Conservation (phyloP, 2,888 invertebrate genomes). For the Sarcophaga variegata region DNA sequence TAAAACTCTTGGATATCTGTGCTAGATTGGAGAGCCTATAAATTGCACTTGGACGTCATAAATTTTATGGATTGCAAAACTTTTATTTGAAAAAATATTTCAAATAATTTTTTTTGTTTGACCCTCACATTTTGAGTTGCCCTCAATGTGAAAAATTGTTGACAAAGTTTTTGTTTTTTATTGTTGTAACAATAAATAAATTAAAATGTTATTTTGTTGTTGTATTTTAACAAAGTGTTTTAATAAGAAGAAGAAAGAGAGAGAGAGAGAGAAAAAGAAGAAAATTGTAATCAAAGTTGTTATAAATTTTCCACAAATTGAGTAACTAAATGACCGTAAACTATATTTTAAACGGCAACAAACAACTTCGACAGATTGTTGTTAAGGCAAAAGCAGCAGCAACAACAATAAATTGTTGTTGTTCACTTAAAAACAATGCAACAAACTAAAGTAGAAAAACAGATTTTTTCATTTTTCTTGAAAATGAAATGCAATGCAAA, state of each 20-base stretch:
- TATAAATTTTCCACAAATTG: slow-evolving; percentile 66
- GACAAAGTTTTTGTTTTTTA: not conserved
- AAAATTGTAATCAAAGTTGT: slow-evolving; percentile 61
- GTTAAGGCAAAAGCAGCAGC: not conserved
- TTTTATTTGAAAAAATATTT: too few relatives aligned
- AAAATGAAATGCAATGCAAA: not conserved
- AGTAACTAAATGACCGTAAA: slow-evolving; percentile 65
- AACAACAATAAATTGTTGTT: not conserved
- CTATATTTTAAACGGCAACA: slow-evolving; percentile 28
- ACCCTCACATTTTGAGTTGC: too few relatives aligned
- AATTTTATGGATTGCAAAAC: too few relatives aligned
- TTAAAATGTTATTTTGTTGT: slow-evolving; percentile 16
- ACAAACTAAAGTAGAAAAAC: not conserved
- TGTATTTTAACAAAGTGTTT: not conserved
- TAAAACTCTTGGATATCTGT: too few relatives aligned
- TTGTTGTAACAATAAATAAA: slow-evolving; percentile 9
- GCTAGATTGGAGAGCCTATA: too few relatives aligned
- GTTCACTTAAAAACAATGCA: not conserved
- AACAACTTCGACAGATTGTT: not conserved
- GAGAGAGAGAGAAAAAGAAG: not conserved
- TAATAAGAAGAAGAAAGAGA: too few relatives aligned
- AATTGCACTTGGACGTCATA: too few relatives aligned
- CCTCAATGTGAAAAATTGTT: slow-evolving; percentile 16
- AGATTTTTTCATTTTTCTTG: not conserved
- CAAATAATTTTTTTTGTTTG: too few relatives aligned